Percentiles rank a stretch among this genome's conserved stretches.
Conservation (phyloP, 2,113 vertebrate genomes). For the Sardina pilchardus region DNA sequence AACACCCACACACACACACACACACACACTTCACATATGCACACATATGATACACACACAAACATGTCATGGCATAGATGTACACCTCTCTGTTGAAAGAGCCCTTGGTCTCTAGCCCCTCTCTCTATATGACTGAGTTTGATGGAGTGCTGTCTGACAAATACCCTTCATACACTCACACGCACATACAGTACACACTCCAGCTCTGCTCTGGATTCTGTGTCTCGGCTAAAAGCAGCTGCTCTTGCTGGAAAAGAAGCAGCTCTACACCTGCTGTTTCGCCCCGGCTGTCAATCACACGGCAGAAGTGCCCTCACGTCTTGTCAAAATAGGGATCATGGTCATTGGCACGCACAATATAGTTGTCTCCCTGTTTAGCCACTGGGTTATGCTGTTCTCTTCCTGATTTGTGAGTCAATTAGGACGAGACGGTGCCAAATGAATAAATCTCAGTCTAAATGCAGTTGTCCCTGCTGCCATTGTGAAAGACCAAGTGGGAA, state of each 20-base stretch:
- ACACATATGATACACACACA: not conserved
- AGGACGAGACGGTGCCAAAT: not conserved
- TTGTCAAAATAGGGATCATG: not conserved
- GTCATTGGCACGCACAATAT: not conserved
- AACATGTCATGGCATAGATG: not conserved
- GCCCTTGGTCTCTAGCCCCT: not conserved
- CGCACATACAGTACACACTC: not conserved
- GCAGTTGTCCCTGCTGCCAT: not conserved
- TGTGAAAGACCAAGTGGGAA: not conserved
- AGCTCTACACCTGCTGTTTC: not conserved
- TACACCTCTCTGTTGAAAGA: not conserved
- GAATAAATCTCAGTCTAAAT: conserved; percentile 8
- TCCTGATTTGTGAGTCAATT: not conserved
- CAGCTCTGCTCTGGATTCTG: not conserved
- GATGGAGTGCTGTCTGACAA: not conserved
- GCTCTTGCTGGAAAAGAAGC: not conserved
- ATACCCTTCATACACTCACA: not conserved
- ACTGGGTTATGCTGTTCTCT: not conserved
- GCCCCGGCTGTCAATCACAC: not conserved
- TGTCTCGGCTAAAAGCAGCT: not conserved
- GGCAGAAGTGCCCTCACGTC: not conserved
- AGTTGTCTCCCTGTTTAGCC: not conserved
- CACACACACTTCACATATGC: not conserved
- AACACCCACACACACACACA: not conserved
- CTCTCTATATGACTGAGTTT: not conserved